phyloP scores from a whole-genome alignment of 1,140 invertebrate species.

The Neoseiulus cucumeris region DNA sequence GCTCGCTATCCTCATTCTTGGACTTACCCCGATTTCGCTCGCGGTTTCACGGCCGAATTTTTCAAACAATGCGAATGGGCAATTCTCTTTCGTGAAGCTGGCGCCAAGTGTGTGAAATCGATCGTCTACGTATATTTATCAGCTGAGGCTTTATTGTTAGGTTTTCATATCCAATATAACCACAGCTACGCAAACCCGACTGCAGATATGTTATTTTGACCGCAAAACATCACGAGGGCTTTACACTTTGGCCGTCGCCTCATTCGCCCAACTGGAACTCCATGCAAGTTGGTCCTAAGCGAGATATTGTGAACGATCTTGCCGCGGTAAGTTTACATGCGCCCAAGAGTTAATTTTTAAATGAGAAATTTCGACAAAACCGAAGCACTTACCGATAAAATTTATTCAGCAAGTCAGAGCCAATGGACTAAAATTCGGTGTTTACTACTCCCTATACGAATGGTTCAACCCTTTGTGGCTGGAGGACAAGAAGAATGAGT shows the following conservation, averaged over 20 bases:
- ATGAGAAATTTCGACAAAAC: too few relatives aligned
- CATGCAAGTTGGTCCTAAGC: conserved; percentile 26
- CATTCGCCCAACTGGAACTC: conserved; percentile 26
- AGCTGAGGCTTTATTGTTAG: too few relatives aligned
- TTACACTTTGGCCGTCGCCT: conserved; percentile 22
- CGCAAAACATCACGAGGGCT: conserved; percentile 25
- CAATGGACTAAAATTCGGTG: conserved; percentile 28
- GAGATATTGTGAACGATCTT: conserved; percentile 25
- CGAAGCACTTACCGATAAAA: too few relatives aligned
- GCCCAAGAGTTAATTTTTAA: too few relatives aligned
- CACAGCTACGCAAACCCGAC: conserved; percentile 4
- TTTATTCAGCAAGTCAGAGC: conserved; percentile 12
- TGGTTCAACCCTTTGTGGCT: conserved; percentile 28
- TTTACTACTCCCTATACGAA: conserved; percentile 30
- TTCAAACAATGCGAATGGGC: conserved; percentile 28
- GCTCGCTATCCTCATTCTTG: too few relatives aligned
- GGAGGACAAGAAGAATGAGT: conserved; percentile 21
- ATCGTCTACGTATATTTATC: too few relatives aligned
- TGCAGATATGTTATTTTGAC: conserved; percentile 22
- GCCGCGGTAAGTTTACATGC: background rate
- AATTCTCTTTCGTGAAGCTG: conserved; percentile 29
- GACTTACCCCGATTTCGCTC: too few relatives aligned
- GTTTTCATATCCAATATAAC: too few relatives aligned
- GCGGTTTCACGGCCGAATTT: conserved; percentile 24
- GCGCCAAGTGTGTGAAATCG: conserved; percentile 61